Evolutionary conservation across 2,797 vertebrate species (phyloP), one percentile per base, ranked within the genome.

Genomic region (Chaenodraco wilsoni): DNA sequence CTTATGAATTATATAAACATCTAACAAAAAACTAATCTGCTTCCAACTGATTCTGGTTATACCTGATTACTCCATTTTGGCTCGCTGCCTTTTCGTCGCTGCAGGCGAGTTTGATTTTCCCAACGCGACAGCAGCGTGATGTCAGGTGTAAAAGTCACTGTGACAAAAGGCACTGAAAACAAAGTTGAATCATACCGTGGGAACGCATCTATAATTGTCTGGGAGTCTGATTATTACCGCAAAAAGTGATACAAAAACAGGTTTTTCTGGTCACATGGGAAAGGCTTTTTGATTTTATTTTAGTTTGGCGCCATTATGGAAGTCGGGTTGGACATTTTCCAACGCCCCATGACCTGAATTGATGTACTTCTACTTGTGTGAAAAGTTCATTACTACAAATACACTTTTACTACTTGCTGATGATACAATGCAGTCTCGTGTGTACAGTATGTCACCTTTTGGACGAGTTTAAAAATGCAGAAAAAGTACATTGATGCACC

Each of bases 121-220:
- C 93, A 94, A 93, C 67, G 64, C 67, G 79, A 85, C 87, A 67
- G 81, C 74, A 76, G 81, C 78, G 71, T 73, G 70, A 82, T 83
- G 81, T 82, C 66, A 86, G 76, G 68, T 81, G 74, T 76, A 89
- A 83, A 88, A 91, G 85, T 87, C 82, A 87, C 55, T 72, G 84
- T 89, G 87, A 91, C 89, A 93, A 93, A 91, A 85, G 87, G 81
- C 69, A 57, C 66, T n/a, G 2, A 41, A 64, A 83, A 72, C 79
- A 67, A 65, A 58, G 56, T 75, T 88, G 79, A 93, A 84, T 91
- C 88, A 82, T 61, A 88, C 76, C 89, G 89, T 95, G 94, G 92
- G 93, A 95, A 94, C 79, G 65, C 57, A 79, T 83, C 66, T 69
- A 17, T 90, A 87, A 91, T 92, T 91, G 89, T 88, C 86, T 92